phyloP scores from a whole-genome alignment of 2,113 vertebrate species.

The Callorhinus ursinus region DNA sequence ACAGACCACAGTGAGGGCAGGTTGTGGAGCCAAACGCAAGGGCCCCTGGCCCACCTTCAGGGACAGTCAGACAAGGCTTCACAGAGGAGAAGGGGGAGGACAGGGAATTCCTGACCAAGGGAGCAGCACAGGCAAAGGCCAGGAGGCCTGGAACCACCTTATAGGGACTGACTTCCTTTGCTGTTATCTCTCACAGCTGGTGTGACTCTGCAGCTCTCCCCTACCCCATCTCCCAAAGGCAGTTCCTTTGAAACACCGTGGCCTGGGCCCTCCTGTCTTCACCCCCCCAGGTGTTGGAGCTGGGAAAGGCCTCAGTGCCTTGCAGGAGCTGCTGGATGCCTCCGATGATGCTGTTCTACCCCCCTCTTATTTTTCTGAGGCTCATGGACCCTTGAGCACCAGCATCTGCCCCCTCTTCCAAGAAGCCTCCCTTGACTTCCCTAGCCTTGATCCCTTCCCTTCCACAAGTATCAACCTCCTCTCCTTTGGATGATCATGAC shows the following conservation, averaged over 20 bases:
- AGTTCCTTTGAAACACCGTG: not conserved
- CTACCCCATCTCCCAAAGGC: fast-evolving
- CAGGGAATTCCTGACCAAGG: not conserved
- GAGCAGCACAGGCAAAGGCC: not conserved
- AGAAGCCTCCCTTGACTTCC: not conserved
- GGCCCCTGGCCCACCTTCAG: not conserved
- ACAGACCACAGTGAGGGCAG: not conserved
- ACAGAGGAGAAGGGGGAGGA: not conserved
- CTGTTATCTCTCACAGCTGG: not conserved
- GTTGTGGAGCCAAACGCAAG: not conserved
- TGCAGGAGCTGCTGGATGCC: not conserved
- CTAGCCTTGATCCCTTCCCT: not conserved
- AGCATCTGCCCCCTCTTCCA: not conserved
- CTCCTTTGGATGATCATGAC: not conserved
- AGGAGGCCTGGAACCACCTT: not conserved
- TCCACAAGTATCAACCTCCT: too few species aligned
- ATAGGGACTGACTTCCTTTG: not conserved
- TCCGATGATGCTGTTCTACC: not conserved
- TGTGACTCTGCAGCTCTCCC: not conserved
- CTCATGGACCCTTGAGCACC: not conserved
- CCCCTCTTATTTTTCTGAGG: not conserved
- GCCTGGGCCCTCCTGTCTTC: not conserved
- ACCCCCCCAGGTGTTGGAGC: not conserved
- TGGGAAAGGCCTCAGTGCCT: not conserved
- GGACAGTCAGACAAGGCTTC: not conserved